Evolutionary conservation across 2,113 vertebrate genomes (phyloP).

Genomic region (Tichodroma muraria): DNA sequence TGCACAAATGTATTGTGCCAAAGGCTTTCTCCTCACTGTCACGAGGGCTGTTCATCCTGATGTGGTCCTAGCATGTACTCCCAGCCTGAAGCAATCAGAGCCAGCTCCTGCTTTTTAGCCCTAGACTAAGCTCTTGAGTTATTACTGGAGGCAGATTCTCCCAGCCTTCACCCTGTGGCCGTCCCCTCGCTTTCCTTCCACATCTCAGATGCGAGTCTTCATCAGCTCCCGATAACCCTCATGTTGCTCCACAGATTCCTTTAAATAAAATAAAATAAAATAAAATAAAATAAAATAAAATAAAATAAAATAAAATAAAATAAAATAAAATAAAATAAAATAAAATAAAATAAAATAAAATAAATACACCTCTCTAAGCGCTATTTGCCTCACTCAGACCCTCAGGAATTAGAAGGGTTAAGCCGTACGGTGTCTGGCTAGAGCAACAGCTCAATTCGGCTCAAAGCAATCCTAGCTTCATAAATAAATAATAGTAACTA

Average conservation of each 20-base stretch:
- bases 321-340: background rate
- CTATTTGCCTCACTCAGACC: background rate
- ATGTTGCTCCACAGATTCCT: rapidly evolving
- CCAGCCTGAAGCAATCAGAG: background rate
- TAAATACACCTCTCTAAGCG: no score
- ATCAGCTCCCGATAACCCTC: background rate
- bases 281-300: background rate
- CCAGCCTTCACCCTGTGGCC: no score
- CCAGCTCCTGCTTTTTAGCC: background rate
- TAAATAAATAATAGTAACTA: background rate
- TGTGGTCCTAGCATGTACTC: background rate
- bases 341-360: background rate
- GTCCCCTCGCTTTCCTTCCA: background rate
- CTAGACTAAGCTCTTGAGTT: no score
- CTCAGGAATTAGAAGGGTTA: background rate
- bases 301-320: background rate
- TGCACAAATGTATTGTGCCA: rapidly evolving
- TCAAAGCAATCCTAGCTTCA: background rate
- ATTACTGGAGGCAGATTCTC: background rate
- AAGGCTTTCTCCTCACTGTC: no score
- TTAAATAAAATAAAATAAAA: background rate
- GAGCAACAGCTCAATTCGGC: background rate
- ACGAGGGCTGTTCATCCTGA: no score
- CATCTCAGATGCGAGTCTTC: background rate
- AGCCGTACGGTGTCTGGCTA: rapidly evolving